Evolutionary conservation across 2,888 invertebrate species (phyloP).

Genomic region (Tenthredo distinguenda): DNA sequence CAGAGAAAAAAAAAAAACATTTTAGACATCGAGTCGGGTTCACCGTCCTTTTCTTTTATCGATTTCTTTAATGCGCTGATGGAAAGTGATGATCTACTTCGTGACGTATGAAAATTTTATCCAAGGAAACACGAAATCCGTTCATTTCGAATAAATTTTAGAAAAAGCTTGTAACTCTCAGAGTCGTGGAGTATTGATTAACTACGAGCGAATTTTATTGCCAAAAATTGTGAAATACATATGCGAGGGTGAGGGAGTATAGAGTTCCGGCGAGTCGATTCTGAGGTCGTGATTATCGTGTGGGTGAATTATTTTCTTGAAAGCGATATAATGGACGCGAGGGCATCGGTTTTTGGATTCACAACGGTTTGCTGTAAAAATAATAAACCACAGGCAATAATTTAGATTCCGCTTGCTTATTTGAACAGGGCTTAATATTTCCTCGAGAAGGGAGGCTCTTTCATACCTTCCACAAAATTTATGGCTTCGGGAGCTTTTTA

Average conservation of each 20-base stretch:
- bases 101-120: background rate
- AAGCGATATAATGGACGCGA: background rate
- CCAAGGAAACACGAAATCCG: too few relatives aligned
- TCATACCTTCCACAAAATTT: constrained; percentile 22
- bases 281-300: background rate
- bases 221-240: background rate
- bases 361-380: constrained; percentile 3
- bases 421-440: constrained; percentile 45
- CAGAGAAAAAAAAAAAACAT: constrained; percentile 13
- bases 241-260: background rate
- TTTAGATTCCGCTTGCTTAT: constrained; percentile 40
- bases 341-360: constrained; percentile 9
- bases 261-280: background rate
- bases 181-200: background rate
- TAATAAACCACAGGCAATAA: constrained; percentile 44
- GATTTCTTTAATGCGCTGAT: background rate
- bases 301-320: background rate
- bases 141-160: too few relatives aligned
- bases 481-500: constrained; percentile 40
- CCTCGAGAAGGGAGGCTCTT: constrained; percentile 28
- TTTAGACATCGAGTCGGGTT: background rate
- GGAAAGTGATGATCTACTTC: background rate
- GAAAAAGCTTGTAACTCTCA: background rate
- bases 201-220: background rate
- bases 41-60: background rate